Evolutionary conservation across 2,888 invertebrate genomes (phyloP), one percentile per base, ranked within the genome.

Genomic region (Polydrusus pterygomalis): DNA sequence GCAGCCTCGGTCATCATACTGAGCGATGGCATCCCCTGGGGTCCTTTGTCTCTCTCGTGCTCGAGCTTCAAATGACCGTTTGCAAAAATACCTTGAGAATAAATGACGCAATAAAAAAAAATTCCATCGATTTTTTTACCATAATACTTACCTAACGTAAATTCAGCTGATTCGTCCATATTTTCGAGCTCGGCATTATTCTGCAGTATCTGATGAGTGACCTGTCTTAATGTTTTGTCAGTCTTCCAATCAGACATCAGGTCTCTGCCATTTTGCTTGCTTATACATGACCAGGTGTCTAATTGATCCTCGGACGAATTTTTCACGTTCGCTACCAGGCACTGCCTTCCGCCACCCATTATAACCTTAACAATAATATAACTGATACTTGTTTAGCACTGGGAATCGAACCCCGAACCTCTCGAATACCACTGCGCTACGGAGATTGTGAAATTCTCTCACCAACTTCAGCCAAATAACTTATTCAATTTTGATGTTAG

Each of bases 261-360:
- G 87, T 97, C 90, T 49, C 93, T 89, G 0, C 94, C 94, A 83
- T 97, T 97, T 83, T 97, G 97, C 56, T 86, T 87, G 0, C 96
- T 91, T 34, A 89, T 88, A 77, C 96, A 94, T 80, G 85, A 79
- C 86, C 87, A 87, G 0, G 82, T 83, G 65, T 88, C 88, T 10
- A 87, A 75, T 0, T 86, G 87, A 80, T 94, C 94, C 0, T 86
- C 87, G 0, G 71, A 64, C 0, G 88, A 82, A 0, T 89, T 88
- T 0, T 87, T 87, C 0, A 90, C 88, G 81, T 93, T 90, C 0
- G 93, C 91, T 30, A 92, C 89, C 8, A 96, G 86, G 62, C 83
- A 83, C 64, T 95, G 94, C 56, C 93, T 90, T 0, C 97, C 97
- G 5, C 97, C 97, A 0, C 97, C 97, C 91, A 97, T 92, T 18